Evolutionary conservation across 1,140 invertebrate species (phyloP), one percentile per base, ranked within the genome.

Genomic region (Phymorhynchus buccinoides): DNA sequence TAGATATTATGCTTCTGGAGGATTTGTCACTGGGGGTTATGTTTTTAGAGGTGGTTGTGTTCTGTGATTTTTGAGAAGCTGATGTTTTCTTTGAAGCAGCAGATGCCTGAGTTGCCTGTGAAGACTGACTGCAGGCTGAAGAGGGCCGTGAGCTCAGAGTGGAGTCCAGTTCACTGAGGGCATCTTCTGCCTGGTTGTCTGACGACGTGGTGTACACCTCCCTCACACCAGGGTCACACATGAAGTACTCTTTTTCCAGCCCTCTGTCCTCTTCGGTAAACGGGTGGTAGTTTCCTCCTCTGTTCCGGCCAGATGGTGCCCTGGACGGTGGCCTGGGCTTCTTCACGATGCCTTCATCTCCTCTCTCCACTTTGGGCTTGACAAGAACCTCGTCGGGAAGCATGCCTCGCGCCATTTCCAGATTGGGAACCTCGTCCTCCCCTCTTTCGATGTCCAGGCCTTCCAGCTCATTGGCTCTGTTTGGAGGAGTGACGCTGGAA

Each of bases 61-160:
- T 62, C 22, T 27, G 22, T 62, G 56, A 62, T 14, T 62, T 62
- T 27, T 27, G 22, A 4, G 56, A 62, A 4, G 56, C 56, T 9
- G 56, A 14, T 27, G 56, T 62, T 6, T 27, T 62, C 22, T 27
- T 62, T 14, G 56, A 62, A 27, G 56, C 56, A 3, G 22, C 56
- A 62, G 56, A 62, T 22, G 56, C 56, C 32, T n/a, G 39, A 32
- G 77, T 52, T n/a, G 42, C 27, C 44, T 52, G 41, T n/a, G 77
- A 79, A 41, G 77, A 79, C 77, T 79, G 77, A 30, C 77, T 79
- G 77, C 77, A 79, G 77, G 77, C 77, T 35, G 77, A 79, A 16
- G 77, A 32, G 1, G 77, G 77, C 16, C 77, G 77, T 41, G 77
- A 44, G 41, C 77, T 12, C 0, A 3, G 14, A 4, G 18, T 79